Conservation (phyloP, 2,888 invertebrate species). For the Athalia cordata region DNA sequence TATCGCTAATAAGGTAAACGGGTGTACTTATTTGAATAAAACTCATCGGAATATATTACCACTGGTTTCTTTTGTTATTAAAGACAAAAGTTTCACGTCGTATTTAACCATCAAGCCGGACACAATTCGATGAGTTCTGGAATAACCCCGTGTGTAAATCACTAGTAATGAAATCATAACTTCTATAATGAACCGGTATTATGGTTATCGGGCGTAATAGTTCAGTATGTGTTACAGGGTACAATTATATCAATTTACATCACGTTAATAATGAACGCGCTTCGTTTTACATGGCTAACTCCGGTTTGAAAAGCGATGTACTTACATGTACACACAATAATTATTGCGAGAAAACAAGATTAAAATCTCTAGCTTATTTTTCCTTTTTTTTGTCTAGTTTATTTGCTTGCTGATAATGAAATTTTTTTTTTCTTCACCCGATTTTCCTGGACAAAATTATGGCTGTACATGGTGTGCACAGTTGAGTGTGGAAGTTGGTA, state of each 20-base stretch:
- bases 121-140: neutral
- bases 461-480: too few species aligned
- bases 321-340: neutral
- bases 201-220: neutral
- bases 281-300: neutral
- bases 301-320: conserved; percentile 10
- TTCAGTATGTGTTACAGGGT: neutral
- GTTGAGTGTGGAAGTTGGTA: too few species aligned
- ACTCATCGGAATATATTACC: too few species aligned
- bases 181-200: neutral
- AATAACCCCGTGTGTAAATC: conserved; percentile 27
- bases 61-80: neutral
- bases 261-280: neutral
- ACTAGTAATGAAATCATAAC: conserved; percentile 7
- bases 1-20: too few species aligned
- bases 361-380: neutral
- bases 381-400: neutral
- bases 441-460: neutral
- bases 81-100: neutral
- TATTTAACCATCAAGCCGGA: conserved; percentile 9
- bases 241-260: neutral
- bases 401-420: neutral
- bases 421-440: neutral
- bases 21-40: too few species aligned
- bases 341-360: conserved; percentile 29